phyloP scores from a whole-genome alignment of 2,113 vertebrate genomes.

The Bettongia penicillata region DNA sequence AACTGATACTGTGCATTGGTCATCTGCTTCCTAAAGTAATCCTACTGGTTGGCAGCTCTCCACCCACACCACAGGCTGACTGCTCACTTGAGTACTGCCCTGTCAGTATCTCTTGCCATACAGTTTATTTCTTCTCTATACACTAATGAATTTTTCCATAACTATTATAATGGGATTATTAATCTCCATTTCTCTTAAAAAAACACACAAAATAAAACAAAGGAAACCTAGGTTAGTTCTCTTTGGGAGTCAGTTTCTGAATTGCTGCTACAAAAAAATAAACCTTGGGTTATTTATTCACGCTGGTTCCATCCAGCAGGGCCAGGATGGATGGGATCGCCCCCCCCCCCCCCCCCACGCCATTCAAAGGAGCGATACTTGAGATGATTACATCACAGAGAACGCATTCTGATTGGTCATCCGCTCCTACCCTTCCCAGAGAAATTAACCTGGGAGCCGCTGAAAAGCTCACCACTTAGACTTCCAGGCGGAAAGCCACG shows the following conservation, averaged over 20 bases:
- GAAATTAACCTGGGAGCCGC: neutral
- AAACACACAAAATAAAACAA: neutral
- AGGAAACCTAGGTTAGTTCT: neutral
- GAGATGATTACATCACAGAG: neutral
- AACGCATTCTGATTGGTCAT: neutral
- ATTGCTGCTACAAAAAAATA: neutral
- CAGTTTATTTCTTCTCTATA: neutral
- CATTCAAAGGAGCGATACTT: neutral
- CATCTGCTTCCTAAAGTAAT: conserved; percentile 69
- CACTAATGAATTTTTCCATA: neutral
- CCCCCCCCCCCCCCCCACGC: too few relatives aligned
- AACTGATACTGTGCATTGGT: conserved; percentile 52
- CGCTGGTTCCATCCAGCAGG: conserved; percentile 15
- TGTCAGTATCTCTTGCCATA: neutral
- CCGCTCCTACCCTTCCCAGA: neutral
- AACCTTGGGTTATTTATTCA: neutral
- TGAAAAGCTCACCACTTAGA: conserved; percentile 84
- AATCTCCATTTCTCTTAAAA: neutral
- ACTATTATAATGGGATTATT: neutral
- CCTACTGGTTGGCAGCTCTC: conserved; percentile 52
- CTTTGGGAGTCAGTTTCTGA: neutral
- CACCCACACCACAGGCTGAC: neutral
- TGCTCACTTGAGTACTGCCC: neutral
- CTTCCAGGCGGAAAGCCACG: conserved; percentile 78
- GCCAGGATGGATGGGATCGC: neutral